phyloP scores from a whole-genome alignment of 1,140 invertebrate species.

The Leucophenga varia region DNA sequence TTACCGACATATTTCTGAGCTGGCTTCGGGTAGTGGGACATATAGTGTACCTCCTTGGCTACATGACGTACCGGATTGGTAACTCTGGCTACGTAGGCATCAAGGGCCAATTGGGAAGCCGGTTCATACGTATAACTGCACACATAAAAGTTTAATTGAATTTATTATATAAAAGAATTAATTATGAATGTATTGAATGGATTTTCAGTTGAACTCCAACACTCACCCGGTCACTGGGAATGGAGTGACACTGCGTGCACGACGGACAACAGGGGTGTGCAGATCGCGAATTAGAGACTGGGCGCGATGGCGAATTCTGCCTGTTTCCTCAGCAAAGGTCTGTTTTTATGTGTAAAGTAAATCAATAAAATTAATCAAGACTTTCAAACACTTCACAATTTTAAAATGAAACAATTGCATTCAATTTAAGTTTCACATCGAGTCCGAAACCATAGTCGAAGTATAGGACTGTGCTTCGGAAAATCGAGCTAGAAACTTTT shows the following conservation, averaged over 20 bases:
- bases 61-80: slow-evolving; percentile 51
- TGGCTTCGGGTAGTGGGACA: slow-evolving; percentile 43
- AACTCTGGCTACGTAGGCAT: slow-evolving; percentile 48
- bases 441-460: background rate
- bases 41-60: slow-evolving; percentile 49
- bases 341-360: slow-evolving; percentile 43
- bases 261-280: slow-evolving; percentile 71
- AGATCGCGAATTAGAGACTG: slow-evolving; percentile 71
- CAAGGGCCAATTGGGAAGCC: slow-evolving; percentile 40
- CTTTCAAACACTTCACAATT: too few relatives aligned
- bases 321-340: slow-evolving; percentile 78
- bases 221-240: slow-evolving; percentile 51
- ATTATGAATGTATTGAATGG: too few relatives aligned
- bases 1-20: slow-evolving; percentile 52
- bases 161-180: too few relatives aligned
- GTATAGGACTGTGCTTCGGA: too few relatives aligned
- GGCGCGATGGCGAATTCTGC: slow-evolving; percentile 74
- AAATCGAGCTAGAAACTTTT: too few relatives aligned
- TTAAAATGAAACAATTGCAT: too few relatives aligned
- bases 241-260: slow-evolving; percentile 63
- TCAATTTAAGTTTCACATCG: background rate
- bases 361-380: too few relatives aligned
- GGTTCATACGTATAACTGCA: slow-evolving; percentile 38
- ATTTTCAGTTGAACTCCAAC: too few relatives aligned
- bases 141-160: background rate